These are phyloP conservation scores for Amphimallon solstitiale DNA, from an alignment of 2,888 invertebrate species.

Conservation along the genomic window DNA sequence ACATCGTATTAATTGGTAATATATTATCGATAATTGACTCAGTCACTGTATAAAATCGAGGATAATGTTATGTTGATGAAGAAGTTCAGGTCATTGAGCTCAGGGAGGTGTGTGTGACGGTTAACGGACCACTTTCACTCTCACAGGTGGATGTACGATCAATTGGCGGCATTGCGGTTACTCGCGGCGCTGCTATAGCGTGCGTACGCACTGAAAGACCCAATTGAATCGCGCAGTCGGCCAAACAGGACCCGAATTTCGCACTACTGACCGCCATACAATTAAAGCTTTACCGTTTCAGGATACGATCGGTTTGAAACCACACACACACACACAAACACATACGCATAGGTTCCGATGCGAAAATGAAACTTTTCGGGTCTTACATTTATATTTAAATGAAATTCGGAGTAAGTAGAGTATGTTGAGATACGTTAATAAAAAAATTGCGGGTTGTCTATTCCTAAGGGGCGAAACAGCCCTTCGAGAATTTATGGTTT, in stretches of 20 bases:
- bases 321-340: background rate
- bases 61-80: slow-evolving; percentile 25
- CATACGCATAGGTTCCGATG: too few relatives aligned
- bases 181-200: slow-evolving; percentile 2
- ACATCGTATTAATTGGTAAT: too few relatives aligned
- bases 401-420: too few relatives aligned
- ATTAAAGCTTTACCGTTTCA: slow-evolving; percentile 30
- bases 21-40: slow-evolving; percentile 4
- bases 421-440: too few relatives aligned
- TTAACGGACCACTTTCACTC: slow-evolving; percentile 50
- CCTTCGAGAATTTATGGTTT: too few relatives aligned
- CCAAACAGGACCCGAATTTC: slow-evolving; percentile 2
- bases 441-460: too few relatives aligned
- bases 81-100: slow-evolving; percentile 46
- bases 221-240: slow-evolving; percentile 1
- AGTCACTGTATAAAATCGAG: slow-evolving; percentile 24
- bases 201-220: slow-evolving; percentile 18
- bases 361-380: too few relatives aligned
- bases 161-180: slow-evolving; percentile 29
- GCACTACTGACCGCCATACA: slow-evolving; percentile 36
- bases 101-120: slow-evolving; percentile 46
- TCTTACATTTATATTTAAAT: too few relatives aligned
- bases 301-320: background rate
- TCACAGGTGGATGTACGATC: slow-evolving; percentile 50
- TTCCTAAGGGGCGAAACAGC: too few relatives aligned